Conservation (phyloP, 1,140 invertebrate genomes). For the Meteorus sp. region DNA sequence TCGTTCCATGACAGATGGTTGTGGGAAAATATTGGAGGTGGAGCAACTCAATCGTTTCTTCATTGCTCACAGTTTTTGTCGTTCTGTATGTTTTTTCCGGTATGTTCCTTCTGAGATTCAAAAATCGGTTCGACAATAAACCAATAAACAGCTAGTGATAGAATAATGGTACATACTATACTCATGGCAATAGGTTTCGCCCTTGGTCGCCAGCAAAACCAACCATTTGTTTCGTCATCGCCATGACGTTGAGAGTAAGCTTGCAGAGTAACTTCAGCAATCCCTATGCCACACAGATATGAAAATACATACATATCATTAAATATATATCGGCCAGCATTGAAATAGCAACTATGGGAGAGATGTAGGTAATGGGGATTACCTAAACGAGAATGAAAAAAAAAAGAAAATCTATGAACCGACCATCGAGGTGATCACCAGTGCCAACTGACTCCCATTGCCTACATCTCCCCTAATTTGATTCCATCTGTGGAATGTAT, state of each 20-base stretch:
- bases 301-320: neutral
- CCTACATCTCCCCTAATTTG: too few relatives aligned
- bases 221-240: conserved; percentile 9
- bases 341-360: too few relatives aligned
- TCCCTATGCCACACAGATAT: conserved; percentile 31
- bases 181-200: conserved; percentile 30
- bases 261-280: conserved; percentile 34
- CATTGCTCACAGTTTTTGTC: conserved; percentile 19
- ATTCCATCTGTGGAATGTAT: too few relatives aligned
- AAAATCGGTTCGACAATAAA: conserved; percentile 35
- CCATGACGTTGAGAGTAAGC: conserved; percentile 33
- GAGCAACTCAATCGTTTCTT: too few relatives aligned
- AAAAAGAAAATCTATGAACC: too few relatives aligned
- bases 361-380: too few relatives aligned
- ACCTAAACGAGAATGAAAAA: too few relatives aligned
- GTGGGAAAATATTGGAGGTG: too few relatives aligned
- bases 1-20: too few relatives aligned
- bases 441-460: too few relatives aligned
- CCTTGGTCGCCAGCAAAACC: conserved; percentile 29
- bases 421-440: too few relatives aligned
- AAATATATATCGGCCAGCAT: neutral
- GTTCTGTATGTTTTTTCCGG: neutral
- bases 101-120: conserved; percentile 21
- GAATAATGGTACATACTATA: conserved; percentile 28
- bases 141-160: conserved; percentile 37